These are phyloP conservation scores for Sacculina carcini DNA, from an alignment of 2,888 invertebrate species.

Conservation along the genomic window DNA sequence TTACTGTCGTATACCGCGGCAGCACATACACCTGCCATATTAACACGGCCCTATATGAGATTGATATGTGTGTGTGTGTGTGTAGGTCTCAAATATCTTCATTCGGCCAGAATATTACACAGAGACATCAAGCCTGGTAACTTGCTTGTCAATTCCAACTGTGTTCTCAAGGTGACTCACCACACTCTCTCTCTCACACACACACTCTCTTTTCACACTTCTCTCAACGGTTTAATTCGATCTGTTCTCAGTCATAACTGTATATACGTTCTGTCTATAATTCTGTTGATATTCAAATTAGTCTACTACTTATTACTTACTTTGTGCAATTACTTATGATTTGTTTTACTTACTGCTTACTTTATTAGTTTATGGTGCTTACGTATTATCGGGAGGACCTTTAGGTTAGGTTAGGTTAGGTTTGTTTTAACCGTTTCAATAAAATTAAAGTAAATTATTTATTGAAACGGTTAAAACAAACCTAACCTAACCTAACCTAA, in stretches of 20 bases:
- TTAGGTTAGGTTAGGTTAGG: too few species aligned
- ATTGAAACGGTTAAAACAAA: too few species aligned
- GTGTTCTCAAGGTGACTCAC: slow-evolving; percentile 63
- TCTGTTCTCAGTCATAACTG: not conserved
- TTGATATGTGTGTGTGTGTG: not conserved
- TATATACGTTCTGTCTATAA: not conserved
- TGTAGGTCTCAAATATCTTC: slow-evolving; percentile 83
- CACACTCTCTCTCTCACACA: slow-evolving; percentile 1
- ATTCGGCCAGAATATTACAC: slow-evolving; percentile 91
- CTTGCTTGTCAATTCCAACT: slow-evolving; percentile 94
- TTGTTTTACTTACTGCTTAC: too few species aligned
- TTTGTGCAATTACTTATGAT: too few species aligned
- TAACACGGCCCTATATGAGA: not conserved
- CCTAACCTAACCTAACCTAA: too few species aligned
- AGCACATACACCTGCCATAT: not conserved
- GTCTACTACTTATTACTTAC: too few species aligned
- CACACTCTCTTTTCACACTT: not conserved
- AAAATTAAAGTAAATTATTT: too few species aligned
- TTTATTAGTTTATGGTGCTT: too few species aligned
- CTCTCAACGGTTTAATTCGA: not conserved
- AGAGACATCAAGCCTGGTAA: slow-evolving; percentile 98
- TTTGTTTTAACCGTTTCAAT: too few species aligned
- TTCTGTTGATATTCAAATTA: not conserved
- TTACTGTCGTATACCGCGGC: too few species aligned
- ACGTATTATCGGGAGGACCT: too few species aligned